Base-by-base conservation (phyloP, 2,888 invertebrate species). In the Sarcophaga carnaria region DNA sequence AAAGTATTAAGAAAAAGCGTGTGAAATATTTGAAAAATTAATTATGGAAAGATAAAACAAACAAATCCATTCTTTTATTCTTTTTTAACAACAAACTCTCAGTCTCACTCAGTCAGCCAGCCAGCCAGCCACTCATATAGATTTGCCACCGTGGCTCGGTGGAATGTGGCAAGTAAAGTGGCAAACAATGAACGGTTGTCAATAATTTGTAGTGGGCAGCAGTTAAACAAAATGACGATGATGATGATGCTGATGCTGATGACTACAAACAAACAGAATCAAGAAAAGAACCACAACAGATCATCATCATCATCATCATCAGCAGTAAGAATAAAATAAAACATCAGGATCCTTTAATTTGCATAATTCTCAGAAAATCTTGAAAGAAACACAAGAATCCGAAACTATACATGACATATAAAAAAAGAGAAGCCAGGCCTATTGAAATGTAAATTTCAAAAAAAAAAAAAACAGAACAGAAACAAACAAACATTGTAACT, bases 351-450 rank as follows among this genome's bases (percentile, higher is more conserved):
- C 88, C 88, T 88, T 86, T 87, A 88, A 88, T 88, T 88, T 88
- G 86, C 86, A 88, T 88, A 88, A 88, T 88, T 88, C 88, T 82
- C 77, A 79, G 85, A 85, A 88, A 76, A 47, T n/a, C 70, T 37
- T 60, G 75, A 77, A 78, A 72, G 5, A 45, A 64, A 37, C 45
- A 25, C 74, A 79, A 78, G 75, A 76, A 82, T 67, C 79, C 71
- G 71, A 87, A 81, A 71, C 49, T 54, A 14, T 17, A 37, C 37
- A 37, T 37, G 37, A 37, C 37, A 37, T 37, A 27, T 54, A 67
- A 45, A 27, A 12, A 69, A 69, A 70, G 20, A 49, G 49, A 78
- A 80, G 71, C 69, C 63, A 78, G 49, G 49, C 63, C 76, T 83
- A 80, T 86, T 81, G 81, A 71, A 82, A 87, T 81, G 84, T 82